Percentiles rank a stretch among this genome's conserved stretches.
Evolutionary conservation across 1,140 invertebrate species (phyloP).

Genomic region (Drosophila navojoa): DNA sequence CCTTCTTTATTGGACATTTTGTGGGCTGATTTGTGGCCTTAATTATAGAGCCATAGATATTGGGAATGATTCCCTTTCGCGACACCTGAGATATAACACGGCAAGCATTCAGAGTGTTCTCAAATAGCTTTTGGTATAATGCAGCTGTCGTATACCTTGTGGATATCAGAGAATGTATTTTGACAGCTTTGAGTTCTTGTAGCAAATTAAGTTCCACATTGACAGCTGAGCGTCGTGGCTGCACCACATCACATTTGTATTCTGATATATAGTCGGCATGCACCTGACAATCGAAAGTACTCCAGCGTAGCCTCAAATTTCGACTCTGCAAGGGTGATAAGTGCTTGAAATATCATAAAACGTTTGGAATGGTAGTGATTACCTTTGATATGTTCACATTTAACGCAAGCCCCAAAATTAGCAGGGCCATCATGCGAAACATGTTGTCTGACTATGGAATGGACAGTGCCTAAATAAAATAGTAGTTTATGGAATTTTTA

Average conservation of each 20-base stretch:
- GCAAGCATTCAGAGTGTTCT: constrained; percentile 41
- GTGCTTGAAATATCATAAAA: background rate
- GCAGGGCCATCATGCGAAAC: background rate
- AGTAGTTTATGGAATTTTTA: background rate
- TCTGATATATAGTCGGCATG: constrained; percentile 2
- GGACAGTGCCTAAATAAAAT: background rate
- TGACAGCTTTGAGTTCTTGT: constrained; percentile 25
- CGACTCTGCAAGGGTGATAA: constrained; percentile 4
- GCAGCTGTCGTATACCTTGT: constrained; percentile 10
- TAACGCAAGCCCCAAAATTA: background rate
- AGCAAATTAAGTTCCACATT: constrained; percentile 39
- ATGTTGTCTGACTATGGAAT: background rate
- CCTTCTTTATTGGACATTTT: constrained; percentile 47
- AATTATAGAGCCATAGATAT: constrained; percentile 42
- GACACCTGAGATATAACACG: constrained; percentile 37
- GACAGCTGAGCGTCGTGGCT: constrained; percentile 15
- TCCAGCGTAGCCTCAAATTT: constrained; percentile 29
- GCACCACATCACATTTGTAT: constrained; percentile 28
- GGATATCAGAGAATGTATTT: constrained; percentile 35
- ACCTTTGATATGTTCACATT: background rate
- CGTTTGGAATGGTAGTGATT: background rate
- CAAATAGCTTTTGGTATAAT: constrained; percentile 42
- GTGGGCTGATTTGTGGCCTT: constrained; percentile 42
- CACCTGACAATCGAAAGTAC: constrained; percentile 33
- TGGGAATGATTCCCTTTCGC: constrained; percentile 33